Evolutionary conservation across 2,888 invertebrate species (phyloP).

Genomic region (Drosophila crucigera): DNA sequence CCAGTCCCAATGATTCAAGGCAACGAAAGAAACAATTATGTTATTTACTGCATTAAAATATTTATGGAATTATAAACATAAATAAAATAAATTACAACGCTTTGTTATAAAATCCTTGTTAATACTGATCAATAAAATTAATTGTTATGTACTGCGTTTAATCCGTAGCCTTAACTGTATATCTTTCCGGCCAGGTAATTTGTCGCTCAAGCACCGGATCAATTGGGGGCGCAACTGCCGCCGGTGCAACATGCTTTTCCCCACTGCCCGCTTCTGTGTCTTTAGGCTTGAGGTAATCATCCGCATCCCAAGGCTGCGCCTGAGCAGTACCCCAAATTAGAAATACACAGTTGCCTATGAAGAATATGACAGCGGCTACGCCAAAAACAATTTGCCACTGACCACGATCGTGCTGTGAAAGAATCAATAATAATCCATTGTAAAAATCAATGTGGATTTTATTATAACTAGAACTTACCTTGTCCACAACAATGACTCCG

Average conservation of each 20-base stretch:
- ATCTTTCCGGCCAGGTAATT: slow-evolving; percentile 50
- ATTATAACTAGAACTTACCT: slow-evolving; percentile 76
- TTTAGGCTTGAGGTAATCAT: slow-evolving; percentile 82
- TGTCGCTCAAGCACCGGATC: slow-evolving; percentile 65
- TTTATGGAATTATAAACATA: slow-evolving; percentile 69
- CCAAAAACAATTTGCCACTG: slow-evolving; percentile 93
- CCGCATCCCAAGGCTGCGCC: slow-evolving; percentile 90
- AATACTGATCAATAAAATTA: slow-evolving; percentile 73
- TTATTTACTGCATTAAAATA: slow-evolving; percentile 55
- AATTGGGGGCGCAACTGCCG: slow-evolving; percentile 56
- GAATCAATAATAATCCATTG: not conserved
- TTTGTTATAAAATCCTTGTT: slow-evolving; percentile 53
- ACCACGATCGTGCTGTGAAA: slow-evolving; percentile 84
- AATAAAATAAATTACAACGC: slow-evolving; percentile 76
- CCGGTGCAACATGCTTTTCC: slow-evolving; percentile 8
- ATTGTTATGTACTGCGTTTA: slow-evolving; percentile 45
- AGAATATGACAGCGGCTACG: slow-evolving; percentile 88
- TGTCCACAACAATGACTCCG: slow-evolving; percentile 86
- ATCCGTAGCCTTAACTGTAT: slow-evolving; percentile 58
- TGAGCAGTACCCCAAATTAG: slow-evolving; percentile 89
- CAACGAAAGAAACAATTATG: slow-evolving; percentile 44
- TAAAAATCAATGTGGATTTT: not conserved
- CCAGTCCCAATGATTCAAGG: slow-evolving; percentile 23
- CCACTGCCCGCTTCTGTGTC: slow-evolving; percentile 45
- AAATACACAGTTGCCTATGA: slow-evolving; percentile 90